Base-by-base conservation (phyloP, 2,888 invertebrate species). In the Chorisops tibialis region DNA sequence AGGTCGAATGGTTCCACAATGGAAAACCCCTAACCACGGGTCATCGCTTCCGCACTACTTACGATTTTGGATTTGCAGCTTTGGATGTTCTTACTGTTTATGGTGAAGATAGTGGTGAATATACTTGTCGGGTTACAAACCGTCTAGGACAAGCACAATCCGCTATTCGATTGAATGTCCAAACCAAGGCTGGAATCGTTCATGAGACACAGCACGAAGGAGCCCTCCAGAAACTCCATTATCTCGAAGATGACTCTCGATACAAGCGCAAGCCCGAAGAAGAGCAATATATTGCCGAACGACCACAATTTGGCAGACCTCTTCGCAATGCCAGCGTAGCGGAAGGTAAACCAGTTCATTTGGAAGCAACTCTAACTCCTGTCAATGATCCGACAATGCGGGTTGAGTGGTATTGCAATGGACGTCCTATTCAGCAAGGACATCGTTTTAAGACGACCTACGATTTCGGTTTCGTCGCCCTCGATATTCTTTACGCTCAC, bases 311-410 rank as follows among this genome's bases (percentile, higher is more conserved):
- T 70, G 93, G 93, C 59, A 85, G 91, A 69, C 91, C 93, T 6
- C 80, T 96, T 68, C 92, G 91, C 73, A 93, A 90, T 72, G 91
- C 89, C 68, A 88, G 89, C 71, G 84, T 93, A 14, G 83, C 88
- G 11, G 96, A 97, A 80, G 95, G 95, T 19, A 84, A 85, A 64
- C 89, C 89, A 59, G 91, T 93, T 62, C 96, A 96, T 77, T 81
- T 97, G 69, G 96, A 96, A 80, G 95, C 95, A 0, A 96, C 96
- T 4, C 81, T 99, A 35, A 93, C 95, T 1, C 99, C 99, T 0
- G 93, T 97, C 38, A 96, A 97, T 72, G 99, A 99, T 78, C 96
- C 98, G 4, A 95, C 95, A 7, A 97, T 99, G 97, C 88, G 89
- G 68, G 95, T 99, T 9, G 97, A 98, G 80, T 99, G 98, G 99